Evolutionary conservation across 2,888 invertebrate species (phyloP).

Genomic region (Endotricha flammealis): DNA sequence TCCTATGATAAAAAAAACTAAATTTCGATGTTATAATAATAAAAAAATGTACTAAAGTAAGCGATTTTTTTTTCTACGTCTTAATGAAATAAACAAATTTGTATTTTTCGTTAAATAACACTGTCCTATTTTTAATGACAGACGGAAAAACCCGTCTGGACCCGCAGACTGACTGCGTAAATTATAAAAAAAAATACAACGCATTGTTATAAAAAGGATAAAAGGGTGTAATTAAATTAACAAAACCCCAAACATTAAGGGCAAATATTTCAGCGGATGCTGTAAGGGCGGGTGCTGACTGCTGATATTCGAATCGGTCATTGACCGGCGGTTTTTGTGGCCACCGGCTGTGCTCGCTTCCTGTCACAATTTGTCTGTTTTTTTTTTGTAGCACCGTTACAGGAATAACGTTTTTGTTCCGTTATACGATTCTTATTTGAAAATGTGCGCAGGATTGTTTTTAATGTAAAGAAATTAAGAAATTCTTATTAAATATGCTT

Average conservation of each 20-base stretch:
- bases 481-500: too few species aligned
- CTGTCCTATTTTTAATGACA: not conserved
- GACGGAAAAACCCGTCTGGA: not conserved
- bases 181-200: too few species aligned
- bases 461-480: too few species aligned
- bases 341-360: conserved; percentile 67
- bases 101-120: too few species aligned
- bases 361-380: conserved; percentile 69
- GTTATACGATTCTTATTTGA: conserved; percentile 2
- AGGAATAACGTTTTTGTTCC: conserved; percentile 39
- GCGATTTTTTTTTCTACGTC: too few species aligned
- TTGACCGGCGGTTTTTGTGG: conserved; percentile 57
- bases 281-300: conserved; percentile 38
- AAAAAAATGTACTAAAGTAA: too few species aligned
- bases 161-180: too few species aligned
- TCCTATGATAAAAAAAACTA: too few species aligned
- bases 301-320: conserved; percentile 42
- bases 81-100: too few species aligned
- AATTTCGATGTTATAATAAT: too few species aligned
- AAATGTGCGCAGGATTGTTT: too few species aligned
- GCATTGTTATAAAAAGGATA: not conserved
- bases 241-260: conserved; percentile 10
- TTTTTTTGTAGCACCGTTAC: conserved; percentile 48
- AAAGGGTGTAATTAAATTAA: conserved; percentile 9
- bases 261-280: conserved; percentile 16